These are phyloP conservation scores for Phoeniculus purpureus DNA, from an alignment of 2,797 vertebrate genomes.

Conservation along the genomic window DNA sequence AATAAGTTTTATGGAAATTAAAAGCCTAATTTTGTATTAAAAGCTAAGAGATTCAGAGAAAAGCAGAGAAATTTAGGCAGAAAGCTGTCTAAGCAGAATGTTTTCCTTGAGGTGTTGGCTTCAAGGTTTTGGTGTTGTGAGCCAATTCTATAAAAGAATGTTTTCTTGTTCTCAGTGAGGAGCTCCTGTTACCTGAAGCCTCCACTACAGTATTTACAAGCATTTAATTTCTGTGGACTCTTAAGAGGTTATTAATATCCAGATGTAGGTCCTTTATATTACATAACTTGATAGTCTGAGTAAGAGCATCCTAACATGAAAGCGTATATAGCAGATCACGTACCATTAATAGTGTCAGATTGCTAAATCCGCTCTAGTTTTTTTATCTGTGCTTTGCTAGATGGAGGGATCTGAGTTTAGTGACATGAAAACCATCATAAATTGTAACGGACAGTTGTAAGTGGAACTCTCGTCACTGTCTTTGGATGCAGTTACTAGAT, in stretches of 20 bases:
- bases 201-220: background rate
- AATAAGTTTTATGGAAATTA: background rate
- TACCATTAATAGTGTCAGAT: background rate
- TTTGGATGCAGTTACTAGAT: background rate
- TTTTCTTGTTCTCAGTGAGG: background rate
- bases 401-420: background rate
- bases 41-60: background rate
- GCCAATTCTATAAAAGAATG: background rate
- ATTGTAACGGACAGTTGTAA: background rate
- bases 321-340: background rate
- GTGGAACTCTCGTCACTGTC: background rate
- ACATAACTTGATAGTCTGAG: background rate
- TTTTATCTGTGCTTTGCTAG: background rate
- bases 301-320: background rate
- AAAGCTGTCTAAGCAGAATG: background rate
- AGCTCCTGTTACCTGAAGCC: conserved; percentile 1
- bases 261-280: background rate
- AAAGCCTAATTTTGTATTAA: background rate
- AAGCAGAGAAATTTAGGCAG: background rate
- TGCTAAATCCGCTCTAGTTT: background rate
- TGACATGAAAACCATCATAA: background rate
- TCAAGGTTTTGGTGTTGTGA: background rate
- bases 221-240: background rate
- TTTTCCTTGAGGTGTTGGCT: conserved; percentile 15
- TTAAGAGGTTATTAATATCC: conserved; percentile 18